Base-by-base conservation (phyloP, 2,888 invertebrate species). In the Bibio marci region DNA sequence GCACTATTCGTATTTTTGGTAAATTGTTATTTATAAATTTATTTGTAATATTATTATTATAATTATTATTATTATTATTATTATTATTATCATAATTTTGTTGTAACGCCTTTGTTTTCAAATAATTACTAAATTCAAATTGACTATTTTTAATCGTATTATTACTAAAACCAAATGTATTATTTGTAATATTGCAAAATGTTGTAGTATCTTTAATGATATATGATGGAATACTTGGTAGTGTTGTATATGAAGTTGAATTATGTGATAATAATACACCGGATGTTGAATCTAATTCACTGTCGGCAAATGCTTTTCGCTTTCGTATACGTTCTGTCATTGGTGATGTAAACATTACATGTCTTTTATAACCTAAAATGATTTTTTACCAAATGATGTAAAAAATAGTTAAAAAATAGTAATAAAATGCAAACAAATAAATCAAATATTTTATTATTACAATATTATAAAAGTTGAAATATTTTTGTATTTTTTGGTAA, bases 301-400 rank as follows among this genome's bases (percentile, higher is more conserved):
- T 61, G 49, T 65, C 65, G 37, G 65, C 65, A 48, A 65, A 65
- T 25, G 65, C 61, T 41, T 59, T 55, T 31, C 65, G 52, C 48
- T 71, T 73, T 39, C 62, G 56, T 47, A 62, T 56, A 45, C 62
- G 53, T 42, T 62, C 60, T 41, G 55, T 46, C 39, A 58, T 41
- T 32, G 62, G 59, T 27, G 60, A 57, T 35, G 52, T 54, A 43
- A 57, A 53, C 42, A 51, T 48, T 43, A 57, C 54, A 48, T 53
- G 57, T 25, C 55, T 52, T 30, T 42, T 42, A 37, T 43, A 46
- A 18, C 43, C 46, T 46, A 36, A 10, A 52, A 50, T n/a, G n/a
- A n/a, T n/a, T n/a, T n/a, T n/a, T n/a, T n/a, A n/a, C n/a, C n/a
- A n/a, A n/a, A n/a, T n/a, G n/a, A n/a, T n/a, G n/a, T n/a, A 18